phyloP scores from a whole-genome alignment of 2,113 vertebrate genomes.

The Pachycephala philippinensis region DNA sequence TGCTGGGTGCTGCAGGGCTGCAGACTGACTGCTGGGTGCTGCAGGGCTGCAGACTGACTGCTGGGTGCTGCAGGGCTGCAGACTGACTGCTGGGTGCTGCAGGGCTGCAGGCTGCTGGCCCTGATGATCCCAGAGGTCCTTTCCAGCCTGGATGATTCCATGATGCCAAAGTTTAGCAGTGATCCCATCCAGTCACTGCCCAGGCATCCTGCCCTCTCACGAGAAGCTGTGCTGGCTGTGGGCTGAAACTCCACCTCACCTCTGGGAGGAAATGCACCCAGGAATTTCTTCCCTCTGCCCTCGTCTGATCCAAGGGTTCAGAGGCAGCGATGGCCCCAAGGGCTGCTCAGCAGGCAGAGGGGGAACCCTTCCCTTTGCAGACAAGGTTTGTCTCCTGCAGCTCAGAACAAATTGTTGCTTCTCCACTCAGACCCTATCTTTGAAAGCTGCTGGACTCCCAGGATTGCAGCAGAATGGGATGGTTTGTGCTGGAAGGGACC shows the following conservation, averaged over 20 bases:
- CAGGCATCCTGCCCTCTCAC: not conserved
- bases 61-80: not conserved
- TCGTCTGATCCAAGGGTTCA: not conserved
- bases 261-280: accelerated
- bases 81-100: not conserved
- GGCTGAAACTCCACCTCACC: accelerated
- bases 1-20: not conserved
- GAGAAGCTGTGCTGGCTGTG: too few species aligned
- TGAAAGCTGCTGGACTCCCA: not conserved
- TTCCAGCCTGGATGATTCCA: accelerated
- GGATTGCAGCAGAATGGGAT: accelerated
- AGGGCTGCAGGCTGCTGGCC: not conserved
- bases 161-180: accelerated
- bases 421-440: not conserved
- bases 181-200: not conserved
- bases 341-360: not conserved
- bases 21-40: not conserved
- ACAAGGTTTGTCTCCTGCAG: accelerated
- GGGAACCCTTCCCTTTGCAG: too few species aligned
- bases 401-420: not conserved
- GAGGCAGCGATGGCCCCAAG: not conserved
- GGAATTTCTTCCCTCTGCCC: not conserved
- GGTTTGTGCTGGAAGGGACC: not conserved
- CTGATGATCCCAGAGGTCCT: accelerated
- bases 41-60: not conserved